phyloP scores from a whole-genome alignment of 2,888 invertebrate genomes.

The Brassicogethes aeneus region DNA sequence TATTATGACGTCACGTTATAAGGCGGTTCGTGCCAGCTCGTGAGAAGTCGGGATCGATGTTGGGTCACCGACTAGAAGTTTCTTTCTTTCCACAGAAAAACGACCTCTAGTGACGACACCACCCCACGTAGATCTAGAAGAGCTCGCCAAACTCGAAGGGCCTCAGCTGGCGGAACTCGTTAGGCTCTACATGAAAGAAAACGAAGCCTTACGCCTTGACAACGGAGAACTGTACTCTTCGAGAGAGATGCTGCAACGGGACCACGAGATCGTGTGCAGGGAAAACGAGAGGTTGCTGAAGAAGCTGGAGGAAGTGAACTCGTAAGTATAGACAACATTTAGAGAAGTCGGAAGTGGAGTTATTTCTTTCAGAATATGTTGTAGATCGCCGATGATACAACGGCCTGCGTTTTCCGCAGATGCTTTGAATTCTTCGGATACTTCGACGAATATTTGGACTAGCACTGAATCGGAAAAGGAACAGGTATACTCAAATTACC shows the following conservation, averaged over 20 bases:
- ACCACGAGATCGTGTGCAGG: constrained; percentile 81
- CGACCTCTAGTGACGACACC: constrained; percentile 40
- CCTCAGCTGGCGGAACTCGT: constrained; percentile 75
- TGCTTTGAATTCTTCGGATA: constrained; percentile 25
- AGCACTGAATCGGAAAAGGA: constrained; percentile 48
- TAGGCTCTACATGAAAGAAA: constrained; percentile 76
- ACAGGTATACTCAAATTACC: constrained; percentile 29
- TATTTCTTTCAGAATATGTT: constrained; percentile 59
- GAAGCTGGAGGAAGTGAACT: constrained; percentile 81
- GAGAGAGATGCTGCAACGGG: constrained; percentile 71
- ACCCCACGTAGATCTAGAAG: constrained; percentile 60
- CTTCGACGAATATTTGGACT: constrained; percentile 59
- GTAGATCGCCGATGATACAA: constrained; percentile 74
- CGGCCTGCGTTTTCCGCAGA: constrained; percentile 62
- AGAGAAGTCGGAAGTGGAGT: too few relatives aligned
- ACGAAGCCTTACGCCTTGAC: constrained; percentile 68
- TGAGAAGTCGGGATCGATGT: too few relatives aligned
- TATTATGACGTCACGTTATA: too few relatives aligned
- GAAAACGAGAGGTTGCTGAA: constrained; percentile 85
- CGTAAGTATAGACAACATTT: constrained; percentile 49
- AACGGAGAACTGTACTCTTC: constrained; percentile 77
- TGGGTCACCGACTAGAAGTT: too few relatives aligned
- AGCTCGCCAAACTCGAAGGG: constrained; percentile 65
- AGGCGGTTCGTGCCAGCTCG: too few relatives aligned
- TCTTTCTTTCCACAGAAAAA: too few relatives aligned